A percentile compares a stretch with the other conserved stretches of the same genome.
Conservation (phyloP, 2,797 vertebrate genomes). For the Clarias platycephalus region DNA sequence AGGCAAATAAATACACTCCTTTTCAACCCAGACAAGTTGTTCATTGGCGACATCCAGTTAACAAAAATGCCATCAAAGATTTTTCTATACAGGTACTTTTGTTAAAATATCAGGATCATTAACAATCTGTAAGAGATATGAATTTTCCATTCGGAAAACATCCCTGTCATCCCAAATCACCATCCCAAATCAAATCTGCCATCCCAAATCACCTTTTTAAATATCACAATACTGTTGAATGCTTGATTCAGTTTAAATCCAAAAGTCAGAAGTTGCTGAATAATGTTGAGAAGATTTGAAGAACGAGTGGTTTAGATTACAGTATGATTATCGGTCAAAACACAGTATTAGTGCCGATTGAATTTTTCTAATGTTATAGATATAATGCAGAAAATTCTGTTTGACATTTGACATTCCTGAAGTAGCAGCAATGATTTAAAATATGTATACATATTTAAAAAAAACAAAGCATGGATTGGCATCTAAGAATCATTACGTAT, state of each 20-base stretch:
- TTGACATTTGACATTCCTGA: too few species aligned
- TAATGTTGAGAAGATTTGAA: not conserved
- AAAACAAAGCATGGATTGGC: too few species aligned
- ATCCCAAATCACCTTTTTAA: not conserved
- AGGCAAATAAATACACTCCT: slow-evolving; percentile 29
- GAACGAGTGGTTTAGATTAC: too few species aligned
- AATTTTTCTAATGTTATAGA: too few species aligned
- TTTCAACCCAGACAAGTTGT: not conserved
- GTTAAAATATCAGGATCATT: not conserved
- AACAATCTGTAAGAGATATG: not conserved
- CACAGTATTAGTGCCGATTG: too few species aligned
- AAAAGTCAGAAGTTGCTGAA: not conserved
- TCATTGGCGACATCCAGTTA: not conserved
- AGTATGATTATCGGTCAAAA: too few species aligned
- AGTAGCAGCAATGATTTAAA: too few species aligned
- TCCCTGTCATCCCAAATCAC: not conserved
- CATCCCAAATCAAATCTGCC: too few species aligned
- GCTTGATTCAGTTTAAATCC: not conserved
- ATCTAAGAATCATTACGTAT: too few species aligned
- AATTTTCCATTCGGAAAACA: not conserved
- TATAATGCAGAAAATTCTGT: too few species aligned
- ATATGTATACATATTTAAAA: too few species aligned
- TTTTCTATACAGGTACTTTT: not conserved
- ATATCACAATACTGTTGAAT: not conserved
- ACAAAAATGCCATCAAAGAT: not conserved